Evolutionary conservation across 2,888 invertebrate species (phyloP).

Genomic region (Calephelis perditalis): DNA sequence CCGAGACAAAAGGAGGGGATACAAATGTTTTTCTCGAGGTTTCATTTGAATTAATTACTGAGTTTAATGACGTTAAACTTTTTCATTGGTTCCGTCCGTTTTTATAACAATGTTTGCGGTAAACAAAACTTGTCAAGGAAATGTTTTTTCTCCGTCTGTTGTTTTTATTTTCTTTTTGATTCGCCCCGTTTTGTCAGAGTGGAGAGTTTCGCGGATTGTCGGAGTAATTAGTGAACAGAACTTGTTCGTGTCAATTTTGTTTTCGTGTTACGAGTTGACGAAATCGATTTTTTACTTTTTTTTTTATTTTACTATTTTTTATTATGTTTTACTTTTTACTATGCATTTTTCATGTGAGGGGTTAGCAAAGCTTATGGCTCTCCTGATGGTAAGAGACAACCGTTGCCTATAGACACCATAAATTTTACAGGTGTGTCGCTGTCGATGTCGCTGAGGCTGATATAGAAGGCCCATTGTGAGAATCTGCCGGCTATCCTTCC

Average conservation of each 20-base stretch:
- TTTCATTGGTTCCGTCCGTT: constrained; percentile 47
- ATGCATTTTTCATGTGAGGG: no score
- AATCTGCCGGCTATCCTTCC: no score
- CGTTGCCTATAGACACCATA: no score
- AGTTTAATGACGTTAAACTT: constrained; percentile 73
- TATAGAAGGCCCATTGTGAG: no score
- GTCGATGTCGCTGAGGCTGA: no score
- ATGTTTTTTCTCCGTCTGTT: constrained; percentile 63
- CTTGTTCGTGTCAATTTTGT: constrained; percentile 67
- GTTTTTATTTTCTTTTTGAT: constrained; percentile 58
- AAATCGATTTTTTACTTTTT: constrained; percentile 35
- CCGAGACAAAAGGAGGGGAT: constrained; percentile 58
- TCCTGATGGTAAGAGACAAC: no score
- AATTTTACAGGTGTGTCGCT: no score
- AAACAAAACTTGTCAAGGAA: constrained; percentile 77
- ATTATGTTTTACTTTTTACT: no score
- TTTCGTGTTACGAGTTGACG: constrained; percentile 58
- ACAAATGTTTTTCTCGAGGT: constrained; percentile 72
- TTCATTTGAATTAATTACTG: constrained; percentile 78
- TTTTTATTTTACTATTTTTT: neutral
- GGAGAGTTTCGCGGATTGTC: constrained; percentile 59
- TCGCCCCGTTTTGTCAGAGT: constrained; percentile 57
- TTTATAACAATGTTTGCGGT: constrained; percentile 73
- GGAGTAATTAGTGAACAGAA: constrained; percentile 63
- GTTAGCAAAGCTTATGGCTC: no score